Base-by-base conservation (phyloP, 1,140 invertebrate genomes). In the Conus ventricosus region DNA sequence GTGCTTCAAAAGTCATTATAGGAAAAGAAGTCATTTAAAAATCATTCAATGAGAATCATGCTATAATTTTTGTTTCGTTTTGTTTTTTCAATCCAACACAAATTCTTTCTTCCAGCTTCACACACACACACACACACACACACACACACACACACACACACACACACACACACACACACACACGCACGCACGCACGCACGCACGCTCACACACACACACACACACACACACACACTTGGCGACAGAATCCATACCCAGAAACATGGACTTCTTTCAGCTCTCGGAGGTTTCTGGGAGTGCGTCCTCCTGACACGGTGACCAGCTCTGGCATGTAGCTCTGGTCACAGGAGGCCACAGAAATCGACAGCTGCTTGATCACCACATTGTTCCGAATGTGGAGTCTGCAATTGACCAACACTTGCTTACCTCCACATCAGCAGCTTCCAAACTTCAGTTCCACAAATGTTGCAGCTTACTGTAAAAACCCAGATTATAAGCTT, bases 241-340 rank as follows among this genome's bases (percentile, higher is more conserved):
- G 17, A n/a, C 39, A 51, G 25, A 85, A 54, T n/a, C 55, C 88
- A 60, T 92, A 94, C 94, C 92, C 93, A 11, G 93, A 91, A 51
- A 95, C 93, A 80, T 92, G 91, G 4, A 94, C 85, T 86, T 94
- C 94, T 84, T 93, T 94, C 10, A 95, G 93, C 57, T 94, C 92
- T 88, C 92, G 82, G 5, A 95, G 91, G 53, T 78, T 91, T 17
- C 89, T 88, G 15, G 91, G 81, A 75, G 88, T 92, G 78, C 91
- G 92, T 2, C 94, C 94, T 53, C 92, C 94, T 55, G 92, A 92
- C 17, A 95, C 91, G 25, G 91, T 90, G 23, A 94, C 89, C 51
- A 93, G 83, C 86, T 95, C 93, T 17, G 94, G 94, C 94, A 95
- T 95, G 89, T 95, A 95, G 89, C 94, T 95, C 76, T 94, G 94